Base-by-base conservation (phyloP, 1,140 invertebrate species). In the Drosophila oshimai region DNA sequence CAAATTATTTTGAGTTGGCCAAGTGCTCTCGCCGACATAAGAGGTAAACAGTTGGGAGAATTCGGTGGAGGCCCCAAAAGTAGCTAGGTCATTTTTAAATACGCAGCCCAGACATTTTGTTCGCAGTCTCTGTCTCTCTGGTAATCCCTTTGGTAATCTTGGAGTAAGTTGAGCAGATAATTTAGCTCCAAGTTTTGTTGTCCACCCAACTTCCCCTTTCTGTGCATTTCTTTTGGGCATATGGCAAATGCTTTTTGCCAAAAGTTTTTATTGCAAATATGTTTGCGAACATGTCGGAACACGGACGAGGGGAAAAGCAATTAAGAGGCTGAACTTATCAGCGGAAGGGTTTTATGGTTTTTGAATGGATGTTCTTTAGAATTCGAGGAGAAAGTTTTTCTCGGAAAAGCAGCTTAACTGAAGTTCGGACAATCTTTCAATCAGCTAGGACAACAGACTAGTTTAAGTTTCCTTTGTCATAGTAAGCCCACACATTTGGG, bases 71-170 rank as follows among this genome's bases (percentile, higher is more conserved):
- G 17, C 22, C 34, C 28, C 39, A 57, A 37, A 42, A 49, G 50
- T 61, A 42, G 74, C 53, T 60, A 17, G 62, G 55, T 64, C 42
- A 79, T 74, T 79, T 79, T 79, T 79, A 79, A 79, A 79, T 74
- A 78, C 69, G 65, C 65, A 47, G 15, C 57, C 53, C 37, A 55
- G 60, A 51, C 50, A 18, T 46, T 64, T 55, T 62, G 64, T 39
- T 42, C 44, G 49, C 51, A 47, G 39, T 46, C 62, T 44, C 29
- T 29, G 53, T 44, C 45, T 44, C 45, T 44, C 49, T 74, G 28
- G 70, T 74, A 74, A 79, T 74, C 75, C 64, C 62, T 34, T 45
- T 64, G 62, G 70, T 79, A 79, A 79, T 79, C 75, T 69, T 31
- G 26, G 42, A 36, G 46, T 79, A 74, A 79, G 69, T 74, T 62